phyloP scores from a whole-genome alignment of 2,888 invertebrate species.

The Tetragonula carbonaria region DNA sequence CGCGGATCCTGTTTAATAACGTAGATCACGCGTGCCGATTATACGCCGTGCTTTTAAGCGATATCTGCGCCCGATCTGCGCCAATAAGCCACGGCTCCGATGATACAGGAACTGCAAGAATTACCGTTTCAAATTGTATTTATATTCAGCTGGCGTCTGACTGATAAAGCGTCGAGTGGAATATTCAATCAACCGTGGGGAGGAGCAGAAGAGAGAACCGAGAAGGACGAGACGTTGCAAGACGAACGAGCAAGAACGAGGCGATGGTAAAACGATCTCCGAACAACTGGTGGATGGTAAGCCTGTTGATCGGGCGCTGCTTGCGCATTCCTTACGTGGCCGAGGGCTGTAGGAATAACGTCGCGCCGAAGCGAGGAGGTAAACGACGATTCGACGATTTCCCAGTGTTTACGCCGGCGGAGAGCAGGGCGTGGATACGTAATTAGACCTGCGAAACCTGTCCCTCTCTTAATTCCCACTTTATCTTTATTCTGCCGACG shows the following conservation, averaged over 20 bases:
- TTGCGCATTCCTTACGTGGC: constrained; percentile 65
- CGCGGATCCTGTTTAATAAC: constrained; percentile 36
- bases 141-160: constrained; percentile 78
- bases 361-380: constrained; percentile 64
- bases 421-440: constrained; percentile 30
- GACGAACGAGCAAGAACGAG: constrained; percentile 46
- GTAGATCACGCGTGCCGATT: constrained; percentile 45
- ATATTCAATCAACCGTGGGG: constrained; percentile 80
- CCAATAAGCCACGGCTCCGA: constrained; percentile 44
- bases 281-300: constrained; percentile 58
- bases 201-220: not conserved
- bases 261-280: constrained; percentile 60
- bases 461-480: constrained; percentile 35
- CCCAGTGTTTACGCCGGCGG: constrained; percentile 39
- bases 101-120: constrained; percentile 62
- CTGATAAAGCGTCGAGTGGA: constrained; percentile 81
- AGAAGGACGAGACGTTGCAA: constrained; percentile 38
- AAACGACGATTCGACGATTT: constrained; percentile 68
- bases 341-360: constrained; percentile 61
- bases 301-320: constrained; percentile 78
- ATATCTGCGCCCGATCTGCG: constrained; percentile 52
- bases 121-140: constrained; percentile 70
- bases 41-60: constrained; percentile 43
- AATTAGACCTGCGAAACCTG: constrained; percentile 56
- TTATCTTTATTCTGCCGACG: constrained; percentile 23